These are phyloP conservation scores for Drosophila truncata DNA, from an alignment of 1,140 invertebrate species.

Conservation along the genomic window DNA sequence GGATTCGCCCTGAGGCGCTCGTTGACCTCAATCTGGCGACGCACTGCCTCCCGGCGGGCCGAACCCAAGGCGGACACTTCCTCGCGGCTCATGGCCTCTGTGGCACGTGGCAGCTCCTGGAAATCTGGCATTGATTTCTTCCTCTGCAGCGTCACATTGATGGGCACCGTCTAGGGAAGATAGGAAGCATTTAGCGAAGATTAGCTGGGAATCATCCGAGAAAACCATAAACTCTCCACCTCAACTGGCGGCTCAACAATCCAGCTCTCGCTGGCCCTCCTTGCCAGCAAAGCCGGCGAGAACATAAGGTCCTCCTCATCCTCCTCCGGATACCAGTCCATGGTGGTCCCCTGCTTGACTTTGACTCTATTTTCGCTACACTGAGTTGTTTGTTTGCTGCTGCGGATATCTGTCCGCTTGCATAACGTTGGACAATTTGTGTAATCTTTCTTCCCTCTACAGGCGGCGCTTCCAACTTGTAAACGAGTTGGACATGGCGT, in stretches of 20 bases:
- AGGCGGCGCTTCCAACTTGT: slow-evolving; percentile 66
- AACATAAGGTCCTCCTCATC: slow-evolving; percentile 94
- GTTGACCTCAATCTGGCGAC: slow-evolving; percentile 95
- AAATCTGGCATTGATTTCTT: slow-evolving; percentile 98
- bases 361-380: slow-evolving; percentile 6
- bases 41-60: slow-evolving; percentile 96
- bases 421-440: slow-evolving; percentile 58
- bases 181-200: neutral
- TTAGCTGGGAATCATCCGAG: neutral
- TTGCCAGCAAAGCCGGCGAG: slow-evolving; percentile 93
- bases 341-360: slow-evolving; percentile 21
- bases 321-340: slow-evolving; percentile 90
- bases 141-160: slow-evolving; percentile 90
- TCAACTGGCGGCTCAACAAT: slow-evolving; percentile 93
- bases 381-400: slow-evolving; percentile 3
- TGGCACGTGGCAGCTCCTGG: slow-evolving; percentile 91
- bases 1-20: slow-evolving; percentile 97
- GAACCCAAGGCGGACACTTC: slow-evolving; percentile 97
- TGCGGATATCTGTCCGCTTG: slow-evolving; percentile 36
- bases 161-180: slow-evolving; percentile 88
- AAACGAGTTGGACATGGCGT: slow-evolving; percentile 76
- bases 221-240: slow-evolving; percentile 81
- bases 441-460: slow-evolving; percentile 47
- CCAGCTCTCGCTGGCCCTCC: slow-evolving; percentile 94
- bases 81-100: slow-evolving; percentile 95